Evolutionary conservation across 1,140 invertebrate species (phyloP).

Genomic region (Chrysomallon squamiferum): DNA sequence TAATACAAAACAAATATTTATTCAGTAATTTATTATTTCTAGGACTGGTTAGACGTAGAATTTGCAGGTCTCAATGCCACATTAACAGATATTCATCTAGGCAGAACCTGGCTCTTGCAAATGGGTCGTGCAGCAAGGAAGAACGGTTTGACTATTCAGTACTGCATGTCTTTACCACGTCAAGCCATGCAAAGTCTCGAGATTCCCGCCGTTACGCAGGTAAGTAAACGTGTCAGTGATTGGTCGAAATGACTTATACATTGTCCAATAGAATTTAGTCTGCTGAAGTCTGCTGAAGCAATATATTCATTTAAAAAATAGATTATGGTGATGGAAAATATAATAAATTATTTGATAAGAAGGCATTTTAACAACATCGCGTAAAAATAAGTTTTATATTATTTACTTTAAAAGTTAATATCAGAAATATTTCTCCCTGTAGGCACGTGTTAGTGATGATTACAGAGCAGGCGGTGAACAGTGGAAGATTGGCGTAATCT

Average conservation of each 20-base stretch:
- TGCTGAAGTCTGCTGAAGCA: too few species aligned
- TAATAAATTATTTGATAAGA: background rate
- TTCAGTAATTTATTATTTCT: too few species aligned
- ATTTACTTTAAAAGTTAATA: too few species aligned
- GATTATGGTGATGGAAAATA: background rate
- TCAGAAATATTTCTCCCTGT: background rate
- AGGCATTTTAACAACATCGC: too few species aligned
- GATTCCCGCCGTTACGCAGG: conserved; percentile 27
- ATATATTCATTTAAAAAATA: background rate
- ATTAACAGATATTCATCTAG: conserved; percentile 22
- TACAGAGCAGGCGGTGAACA: conserved; percentile 41
- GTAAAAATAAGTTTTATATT: too few species aligned
- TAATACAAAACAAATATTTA: too few species aligned
- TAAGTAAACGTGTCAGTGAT: background rate
- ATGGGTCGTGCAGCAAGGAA: conserved; percentile 29
- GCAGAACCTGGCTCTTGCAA: conserved; percentile 28
- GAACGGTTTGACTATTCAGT: conserved; percentile 30
- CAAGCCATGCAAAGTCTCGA: conserved; percentile 26
- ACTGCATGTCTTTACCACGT: conserved; percentile 36
- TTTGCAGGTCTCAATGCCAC: conserved; percentile 17
- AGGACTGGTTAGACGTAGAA: conserved; percentile 32
- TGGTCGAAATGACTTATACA: too few species aligned
- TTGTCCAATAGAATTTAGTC: too few species aligned
- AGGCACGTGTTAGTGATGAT: conserved; percentile 48
- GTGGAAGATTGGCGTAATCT: conserved; percentile 55